Base-by-base conservation (phyloP, 2,113 vertebrate species). In the Chunga burmeisteri region DNA sequence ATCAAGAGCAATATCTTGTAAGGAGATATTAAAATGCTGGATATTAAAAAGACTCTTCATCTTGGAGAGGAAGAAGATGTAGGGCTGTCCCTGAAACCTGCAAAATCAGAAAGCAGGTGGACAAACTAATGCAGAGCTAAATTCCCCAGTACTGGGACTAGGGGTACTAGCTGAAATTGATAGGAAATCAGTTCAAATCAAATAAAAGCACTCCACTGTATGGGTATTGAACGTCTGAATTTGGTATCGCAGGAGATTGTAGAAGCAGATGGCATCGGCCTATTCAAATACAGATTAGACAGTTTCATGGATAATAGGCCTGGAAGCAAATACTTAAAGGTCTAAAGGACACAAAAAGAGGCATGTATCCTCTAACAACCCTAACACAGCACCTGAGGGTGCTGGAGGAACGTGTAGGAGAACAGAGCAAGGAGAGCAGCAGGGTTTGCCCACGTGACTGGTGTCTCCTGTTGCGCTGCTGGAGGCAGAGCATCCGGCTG, bases 401-500 rank as follows among this genome's bases (percentile, higher is more conserved):
- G 46, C 1, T 6, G 32, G n/a, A 74, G 15, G 26, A 62, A 38
- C 18, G 17, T 89, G 38, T 27, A 46, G 52, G 29, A 87, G 61
- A 63, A 7, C 0, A 0, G 49, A 66, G 13, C 6, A 52, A 62
- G 50, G 36, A 77, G 13, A 70, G 6, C 42, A 63, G 17, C 47
- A 36, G 49, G 6, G 11, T 34, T 72, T 90, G 22, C 38, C 34
- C 1, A 6, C 1, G 1, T 91, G 47, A 61, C 42, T 87, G 50
- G 8, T 6, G 12, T 56, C 40, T 70, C 16, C 47, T 23, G 0
- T 38, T 0, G 0, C 14, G 15, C 46, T 81, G 36, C 68, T 71
- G 68, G 59, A 74, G 17, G 34, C 73, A 82, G 56, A 81, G 14
- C 16, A 1, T 11, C 0, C 3, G n/a, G 46, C 68, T 81, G 80